A percentile compares a stretch with the other conserved stretches of the same genome.
Evolutionary conservation across 2,797 vertebrate species (phyloP).

Genomic region (Sebastes paucispinis): DNA sequence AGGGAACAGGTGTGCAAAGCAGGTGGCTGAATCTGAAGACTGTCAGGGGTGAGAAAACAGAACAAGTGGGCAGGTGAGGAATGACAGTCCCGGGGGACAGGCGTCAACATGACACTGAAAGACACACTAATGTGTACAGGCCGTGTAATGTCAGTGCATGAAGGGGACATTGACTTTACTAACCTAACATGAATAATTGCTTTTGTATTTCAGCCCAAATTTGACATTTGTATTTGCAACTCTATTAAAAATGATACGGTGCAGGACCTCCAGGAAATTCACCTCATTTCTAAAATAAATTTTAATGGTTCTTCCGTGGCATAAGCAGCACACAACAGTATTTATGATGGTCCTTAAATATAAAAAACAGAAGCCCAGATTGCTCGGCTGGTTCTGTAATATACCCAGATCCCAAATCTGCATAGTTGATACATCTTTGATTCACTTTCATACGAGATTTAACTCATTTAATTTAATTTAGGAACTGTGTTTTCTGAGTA

Average conservation of each 20-base stretch:
- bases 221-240: background rate
- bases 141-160: background rate
- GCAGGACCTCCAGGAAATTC: background rate
- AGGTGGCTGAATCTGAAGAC: slow-evolving; percentile 30
- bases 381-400: background rate
- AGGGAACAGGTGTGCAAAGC: slow-evolving; percentile 38
- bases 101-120: background rate
- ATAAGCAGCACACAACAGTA: background rate
- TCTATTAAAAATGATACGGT: background rate
- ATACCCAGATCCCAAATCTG: slow-evolving; percentile 10
- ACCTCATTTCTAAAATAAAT: background rate
- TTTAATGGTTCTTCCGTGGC: background rate
- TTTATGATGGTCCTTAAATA: slow-evolving; percentile 24
- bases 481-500: background rate
- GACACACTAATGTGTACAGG: background rate
- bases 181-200: background rate
- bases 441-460: slow-evolving; percentile 5
- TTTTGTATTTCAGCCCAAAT: background rate
- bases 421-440: slow-evolving; percentile 28
- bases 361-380: background rate
- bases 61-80: slow-evolving; percentile 37
- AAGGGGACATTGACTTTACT: background rate
- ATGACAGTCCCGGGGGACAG: background rate
- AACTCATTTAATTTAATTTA: too few relatives aligned
- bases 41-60: slow-evolving; percentile 11